phyloP scores from a whole-genome alignment of 92 coral and sea anemone species.

The Isaurus tuberculatus region DNA sequence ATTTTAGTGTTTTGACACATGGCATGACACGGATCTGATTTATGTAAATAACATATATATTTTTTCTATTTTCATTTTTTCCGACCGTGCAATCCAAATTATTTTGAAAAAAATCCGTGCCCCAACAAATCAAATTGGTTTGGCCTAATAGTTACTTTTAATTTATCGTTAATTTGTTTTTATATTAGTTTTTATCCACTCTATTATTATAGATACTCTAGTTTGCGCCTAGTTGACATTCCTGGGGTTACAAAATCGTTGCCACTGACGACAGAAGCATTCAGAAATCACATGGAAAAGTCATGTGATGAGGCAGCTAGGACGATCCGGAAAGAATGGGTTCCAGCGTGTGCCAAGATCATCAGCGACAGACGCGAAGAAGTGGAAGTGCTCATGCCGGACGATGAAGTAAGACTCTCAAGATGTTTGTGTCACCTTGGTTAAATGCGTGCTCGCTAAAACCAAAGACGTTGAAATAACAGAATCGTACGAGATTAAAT shows the following conservation, averaged over 20 bases:
- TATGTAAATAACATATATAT: no score
- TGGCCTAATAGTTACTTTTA: no score
- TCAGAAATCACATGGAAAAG: slow-evolving; percentile 70
- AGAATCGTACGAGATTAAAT: no score
- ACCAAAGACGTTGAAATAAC: no score
- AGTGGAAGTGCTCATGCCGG: slow-evolving; percentile 89
- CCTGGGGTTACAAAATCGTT: slow-evolving; percentile 66
- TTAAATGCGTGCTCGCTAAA: no score
- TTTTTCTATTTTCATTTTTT: no score
- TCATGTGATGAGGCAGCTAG: slow-evolving; percentile 79
- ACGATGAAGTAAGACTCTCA: slow-evolving; percentile 71
- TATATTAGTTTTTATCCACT: neutral
- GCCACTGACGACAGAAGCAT: slow-evolving; percentile 79
- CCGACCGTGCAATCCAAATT: no score
- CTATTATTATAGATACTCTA: slow-evolving; percentile 68
- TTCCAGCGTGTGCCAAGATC: slow-evolving; percentile 86
- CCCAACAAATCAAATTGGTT: no score
- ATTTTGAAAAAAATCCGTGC: no score
- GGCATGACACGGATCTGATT: no score
- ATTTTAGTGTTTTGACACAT: no score
- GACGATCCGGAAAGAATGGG: slow-evolving; percentile 76
- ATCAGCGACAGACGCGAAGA: slow-evolving; percentile 87
- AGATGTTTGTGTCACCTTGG: neutral
- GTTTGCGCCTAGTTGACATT: slow-evolving; percentile 82
- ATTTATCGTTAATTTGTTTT: neutral